Percentiles rank a stretch among this genome's conserved stretches.
phyloP scores from a whole-genome alignment of 2,797 vertebrate species.

The Zalophus californianus region DNA sequence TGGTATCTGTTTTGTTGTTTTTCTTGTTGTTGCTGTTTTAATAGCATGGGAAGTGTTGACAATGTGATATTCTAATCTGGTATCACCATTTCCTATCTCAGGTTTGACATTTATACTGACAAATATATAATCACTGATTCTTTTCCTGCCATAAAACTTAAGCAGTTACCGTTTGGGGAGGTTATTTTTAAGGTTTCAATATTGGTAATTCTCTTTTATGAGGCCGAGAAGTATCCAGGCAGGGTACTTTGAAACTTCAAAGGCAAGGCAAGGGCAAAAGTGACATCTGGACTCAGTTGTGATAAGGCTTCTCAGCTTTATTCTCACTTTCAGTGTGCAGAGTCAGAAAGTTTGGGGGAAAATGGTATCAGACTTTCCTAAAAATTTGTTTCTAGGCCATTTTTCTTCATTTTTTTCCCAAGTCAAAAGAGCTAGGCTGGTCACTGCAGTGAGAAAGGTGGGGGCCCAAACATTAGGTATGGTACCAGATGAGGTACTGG shows the following conservation, averaged over 20 bases:
- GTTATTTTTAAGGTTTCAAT: constrained; percentile 31
- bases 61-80: neutral
- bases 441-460: neutral
- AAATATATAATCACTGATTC: neutral
- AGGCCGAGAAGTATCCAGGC: constrained; percentile 9
- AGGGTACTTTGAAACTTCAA: constrained; percentile 1
- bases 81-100: neutral
- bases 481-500: neutral
- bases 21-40: neutral
- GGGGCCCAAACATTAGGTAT: neutral
- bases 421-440: neutral
- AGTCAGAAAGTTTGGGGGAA: neutral
- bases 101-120: neutral
- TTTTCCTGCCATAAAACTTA: neutral
- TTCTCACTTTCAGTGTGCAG: constrained; percentile 7
- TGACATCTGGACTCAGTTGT: constrained; percentile 32
- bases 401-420: neutral
- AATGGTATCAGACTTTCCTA: neutral
- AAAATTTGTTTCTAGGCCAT: neutral
- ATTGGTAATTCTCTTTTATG: neutral
- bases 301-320: neutral
- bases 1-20: neutral
- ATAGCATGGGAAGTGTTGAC: neutral
- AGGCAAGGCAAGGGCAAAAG: neutral
- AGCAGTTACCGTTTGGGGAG: neutral